Evolutionary conservation across 2,797 vertebrate species (phyloP), one percentile per base, ranked within the genome.

Genomic region (Mormyrus proboscirostris): DNA sequence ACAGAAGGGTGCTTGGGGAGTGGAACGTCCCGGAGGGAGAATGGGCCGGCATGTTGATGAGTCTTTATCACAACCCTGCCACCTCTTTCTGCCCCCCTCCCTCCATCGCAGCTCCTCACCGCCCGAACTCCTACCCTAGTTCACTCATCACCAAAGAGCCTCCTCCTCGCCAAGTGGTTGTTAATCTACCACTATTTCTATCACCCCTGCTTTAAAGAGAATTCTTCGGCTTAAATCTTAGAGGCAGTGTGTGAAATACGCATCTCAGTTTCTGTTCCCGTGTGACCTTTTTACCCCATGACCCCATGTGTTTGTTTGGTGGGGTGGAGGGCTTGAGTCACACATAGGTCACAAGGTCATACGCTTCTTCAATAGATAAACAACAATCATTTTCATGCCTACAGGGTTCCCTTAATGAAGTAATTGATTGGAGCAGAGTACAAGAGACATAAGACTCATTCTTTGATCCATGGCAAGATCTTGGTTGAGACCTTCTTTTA

Each of bases 11-110:
- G 55, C 9, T 51, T 12, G 16, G 29, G 49, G 91, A 90, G 88
- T 88, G 76, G 85, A 49, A 84, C 8, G 55, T 90, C 69, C 86
- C 89, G 22, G 57, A 86, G 86, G 88, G 89, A 79, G 87, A 89
- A 84, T 51, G 79, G 55, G 83, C 88, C 69, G 29, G 88, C 89
- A 89, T 90, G 88, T 57, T 89, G 88, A 89, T 90, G 89, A 86
- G 49, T 88, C 73, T 51, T 51, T 88, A 53, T 90, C 87, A 62
- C 73, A 57, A 47, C 29, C 41, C 76, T n/a, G 8, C 86, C 44
- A 33, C 49, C 44, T 89, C 86, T 82, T 5, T 62, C 79, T 76
- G n/a, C 47, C 59, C n/a, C 6, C 87, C 59, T 29, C 50, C 82
- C 84, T 14, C 10, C 87, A 49, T 29, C 29, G 14, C 51, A 7